Evolutionary conservation across 2,113 vertebrate species (phyloP), one percentile per base, ranked within the genome.

Genomic region (Triplophysa dalaica): DNA sequence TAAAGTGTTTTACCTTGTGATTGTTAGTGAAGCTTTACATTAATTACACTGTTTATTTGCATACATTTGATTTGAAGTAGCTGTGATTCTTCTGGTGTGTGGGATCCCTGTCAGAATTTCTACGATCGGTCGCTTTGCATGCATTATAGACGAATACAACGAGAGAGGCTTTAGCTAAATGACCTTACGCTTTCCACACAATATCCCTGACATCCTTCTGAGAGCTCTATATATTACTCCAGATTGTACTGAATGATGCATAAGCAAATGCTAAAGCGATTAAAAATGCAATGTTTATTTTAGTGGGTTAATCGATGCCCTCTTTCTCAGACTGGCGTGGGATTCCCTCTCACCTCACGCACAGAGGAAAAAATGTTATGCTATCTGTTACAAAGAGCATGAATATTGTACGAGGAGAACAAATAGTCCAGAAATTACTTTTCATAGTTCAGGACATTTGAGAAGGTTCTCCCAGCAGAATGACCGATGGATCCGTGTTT

Each of bases 351-450:
- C 84, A 66, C 77, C 91, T 92, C 85, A 83, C 83, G 84, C 65
- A 24, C 24, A 77, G 79, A 80, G 48, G 85, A 48, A 70, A 81
- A 82, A 79, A 68, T 79, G 85, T 87, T 84, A 80, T 82, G 80
- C 52, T 84, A 84, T 86, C 82, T 50, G 54, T 85, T 87, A 82
- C 84, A 24, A 78, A 74, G 63, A 50, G 11, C 80, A 85, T 93
- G 54, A 91, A 92, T 93, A 87, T 92, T 93, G 83, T 80, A 93
- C 50, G 66, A 82, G 82, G 62, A 26, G 81, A 85, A 90, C 89
- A 90, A 89, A 92, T 90, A 91, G 89, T 86, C 82, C 50, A 87
- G 87, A 92, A 92, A 91, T 90, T 82, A 84, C 86, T 87, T 87
- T 89, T 90, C 89, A 87, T 89, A 90, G 90, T 63, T 87, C 78